Evolutionary conservation across 2,113 vertebrate species (phyloP), one percentile per base, ranked within the genome.

Genomic region (Ctenomys sociabilis): DNA sequence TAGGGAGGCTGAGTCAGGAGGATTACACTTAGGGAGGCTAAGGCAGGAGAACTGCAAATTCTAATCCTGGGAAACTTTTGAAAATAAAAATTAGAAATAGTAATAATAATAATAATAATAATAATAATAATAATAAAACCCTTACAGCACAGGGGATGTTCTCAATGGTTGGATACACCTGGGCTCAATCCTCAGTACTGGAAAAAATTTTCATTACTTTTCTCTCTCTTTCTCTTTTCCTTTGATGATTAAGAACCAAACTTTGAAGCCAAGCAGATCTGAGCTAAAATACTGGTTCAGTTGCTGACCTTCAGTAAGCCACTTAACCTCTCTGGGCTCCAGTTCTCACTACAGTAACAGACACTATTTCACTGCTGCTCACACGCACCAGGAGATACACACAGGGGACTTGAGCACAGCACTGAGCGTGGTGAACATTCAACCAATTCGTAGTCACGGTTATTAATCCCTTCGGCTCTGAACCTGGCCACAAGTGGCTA

Each of bases 251-350:
- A 88, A 90, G n/a, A 83, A 73, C 28, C 52, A 88, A 77, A 24
- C 66, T 85, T 80, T n/a, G 57, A 85, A 77, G 63, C 89, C 70
- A 85, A 86, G n/a, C 54, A 84, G 61, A 93, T 32, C 52, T 80
- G 3, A 81, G 21, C 86, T 90, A 84, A 88, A 88, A 78, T 78
- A 24, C 28, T 70, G 13, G 22, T 57, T 57, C 59, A 70, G 24
- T 66, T 17, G 82, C 40, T 88, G 82, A 40, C 64, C 21, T 75
- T 84, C 8, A 37, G 45, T n/a, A 54, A 93, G 30, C 30, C 30
- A 52, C 45, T 21, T 54, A 35, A 80, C 77, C 77, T 54, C 77
- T 80, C 77, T 80, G 77, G 52, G 32, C 82, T 83, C 94, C 86
- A 63, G 32, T 59, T 84, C 11, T 61, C 52, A 70, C 63, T 26